Conservation (phyloP, 1,140 invertebrate species). For the Pseudomyrmex flavicornis region DNA sequence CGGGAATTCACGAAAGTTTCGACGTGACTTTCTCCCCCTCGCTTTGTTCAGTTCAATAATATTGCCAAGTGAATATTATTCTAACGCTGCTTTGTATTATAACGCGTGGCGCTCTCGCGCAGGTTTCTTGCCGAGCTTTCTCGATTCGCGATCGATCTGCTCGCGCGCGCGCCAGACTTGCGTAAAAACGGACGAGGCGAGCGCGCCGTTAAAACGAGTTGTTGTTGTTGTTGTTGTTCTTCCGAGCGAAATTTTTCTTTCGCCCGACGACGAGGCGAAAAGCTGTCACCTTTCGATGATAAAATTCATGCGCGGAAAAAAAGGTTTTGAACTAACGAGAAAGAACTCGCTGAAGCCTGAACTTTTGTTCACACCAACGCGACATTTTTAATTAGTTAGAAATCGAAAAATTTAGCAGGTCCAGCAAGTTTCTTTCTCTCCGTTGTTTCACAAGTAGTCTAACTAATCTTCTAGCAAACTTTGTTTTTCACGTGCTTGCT, state of each 20-base stretch:
- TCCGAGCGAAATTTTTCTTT: constrained; percentile 10
- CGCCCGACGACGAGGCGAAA: constrained; percentile 19
- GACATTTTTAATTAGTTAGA: too few species aligned
- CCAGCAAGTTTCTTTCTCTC: too few species aligned
- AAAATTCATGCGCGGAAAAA: constrained; percentile 7
- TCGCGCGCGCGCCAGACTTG: constrained; percentile 5
- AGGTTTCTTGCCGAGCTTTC: constrained; percentile 6
- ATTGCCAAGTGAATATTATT: constrained; percentile 1
- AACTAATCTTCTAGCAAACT: too few species aligned
- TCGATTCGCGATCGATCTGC: constrained; percentile 44
- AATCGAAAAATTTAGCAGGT: too few species aligned
- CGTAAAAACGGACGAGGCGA: constrained; percentile 29
- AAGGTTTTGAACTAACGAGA: too few species aligned
- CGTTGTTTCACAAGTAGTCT: too few species aligned
- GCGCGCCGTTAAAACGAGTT: constrained; percentile 35
- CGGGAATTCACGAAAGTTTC: constrained; percentile 7
- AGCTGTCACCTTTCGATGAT: constrained; percentile 16
- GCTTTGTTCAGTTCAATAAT: constrained; percentile 13
- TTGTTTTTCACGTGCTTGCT: not conserved
- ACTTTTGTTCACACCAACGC: too few species aligned
- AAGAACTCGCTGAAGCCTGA: too few species aligned
- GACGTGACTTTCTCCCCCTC: not conserved
- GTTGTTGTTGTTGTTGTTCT: not conserved
- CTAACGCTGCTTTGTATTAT: constrained; percentile 23
- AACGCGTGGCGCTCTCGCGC: not conserved